phyloP scores from a whole-genome alignment of 2,888 invertebrate genomes.

The Chromoteleia sp. region DNA sequence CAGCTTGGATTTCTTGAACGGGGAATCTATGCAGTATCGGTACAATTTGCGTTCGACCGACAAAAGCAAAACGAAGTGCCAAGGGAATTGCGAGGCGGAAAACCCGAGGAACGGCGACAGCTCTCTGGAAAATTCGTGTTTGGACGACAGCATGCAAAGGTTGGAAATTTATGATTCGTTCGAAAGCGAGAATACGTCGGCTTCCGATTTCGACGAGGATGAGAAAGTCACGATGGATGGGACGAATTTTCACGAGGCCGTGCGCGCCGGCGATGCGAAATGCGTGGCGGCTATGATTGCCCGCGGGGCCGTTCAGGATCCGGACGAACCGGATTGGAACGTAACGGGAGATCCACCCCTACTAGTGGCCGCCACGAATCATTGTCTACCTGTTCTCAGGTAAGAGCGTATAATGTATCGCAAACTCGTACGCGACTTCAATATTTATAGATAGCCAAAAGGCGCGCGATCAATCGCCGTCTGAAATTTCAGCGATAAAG shows the following conservation, averaged over 20 bases:
- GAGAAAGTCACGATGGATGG: constrained; percentile 37
- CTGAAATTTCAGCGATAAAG: constrained; percentile 24
- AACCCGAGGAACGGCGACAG: too few relatives aligned
- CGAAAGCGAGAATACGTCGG: constrained; percentile 48
- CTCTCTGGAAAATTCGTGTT: constrained; percentile 24
- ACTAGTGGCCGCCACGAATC: constrained; percentile 80
- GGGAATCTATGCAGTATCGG: too few relatives aligned
- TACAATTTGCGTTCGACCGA: too few relatives aligned
- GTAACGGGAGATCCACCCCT: constrained; percentile 82
- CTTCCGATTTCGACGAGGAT: constrained; percentile 3
- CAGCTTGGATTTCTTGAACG: too few relatives aligned
- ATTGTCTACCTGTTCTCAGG: constrained; percentile 80
- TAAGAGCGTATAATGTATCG: constrained; percentile 66
- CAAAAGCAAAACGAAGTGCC: too few relatives aligned
- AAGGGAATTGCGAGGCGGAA: too few relatives aligned
- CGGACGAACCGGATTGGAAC: constrained; percentile 83
- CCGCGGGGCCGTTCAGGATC: constrained; percentile 75
- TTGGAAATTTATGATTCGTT: too few relatives aligned
- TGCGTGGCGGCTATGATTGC: constrained; percentile 75
- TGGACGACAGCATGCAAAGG: background rate
- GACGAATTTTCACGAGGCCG: constrained; percentile 77
- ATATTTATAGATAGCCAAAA: constrained; percentile 48
- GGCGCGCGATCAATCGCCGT: constrained; percentile 14
- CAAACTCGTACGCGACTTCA: constrained; percentile 25
- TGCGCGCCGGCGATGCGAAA: constrained; percentile 76